phyloP scores from a whole-genome alignment of 2,888 invertebrate species.

The Hylaea fasciaria region DNA sequence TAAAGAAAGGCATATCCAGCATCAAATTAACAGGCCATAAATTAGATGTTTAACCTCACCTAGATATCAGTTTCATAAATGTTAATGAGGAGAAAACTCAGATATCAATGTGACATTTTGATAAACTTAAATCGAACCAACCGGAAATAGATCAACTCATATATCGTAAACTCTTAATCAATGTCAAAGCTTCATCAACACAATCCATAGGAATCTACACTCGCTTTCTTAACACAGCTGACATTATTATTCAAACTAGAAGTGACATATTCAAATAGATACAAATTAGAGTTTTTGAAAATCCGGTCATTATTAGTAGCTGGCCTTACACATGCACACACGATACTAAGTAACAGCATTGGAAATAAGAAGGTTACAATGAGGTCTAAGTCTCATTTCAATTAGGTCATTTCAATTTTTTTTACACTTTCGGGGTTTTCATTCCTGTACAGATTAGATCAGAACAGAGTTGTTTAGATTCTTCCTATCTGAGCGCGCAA shows the following conservation, averaged over 20 bases:
- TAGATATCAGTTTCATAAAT: neutral
- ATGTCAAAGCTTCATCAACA: conserved; percentile 8
- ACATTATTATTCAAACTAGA: conserved; percentile 18
- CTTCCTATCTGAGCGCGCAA: too few relatives aligned
- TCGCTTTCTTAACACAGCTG: conserved; percentile 26
- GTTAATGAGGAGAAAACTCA: conserved; percentile 8
- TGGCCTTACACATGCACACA: neutral
- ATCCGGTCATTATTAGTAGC: neutral
- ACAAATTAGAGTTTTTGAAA: conserved; percentile 1
- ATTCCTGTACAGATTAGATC: too few relatives aligned
- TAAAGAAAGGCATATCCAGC: neutral
- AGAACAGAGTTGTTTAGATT: too few relatives aligned
- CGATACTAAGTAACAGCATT: too few relatives aligned
- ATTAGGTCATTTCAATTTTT: too few relatives aligned
- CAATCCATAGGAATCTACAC: conserved; percentile 10
- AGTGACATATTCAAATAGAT: conserved; percentile 15
- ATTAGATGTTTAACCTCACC: neutral
- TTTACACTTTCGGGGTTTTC: too few relatives aligned
- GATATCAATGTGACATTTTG: conserved; percentile 3
- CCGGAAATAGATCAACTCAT: conserved; percentile 18
- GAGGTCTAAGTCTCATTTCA: too few relatives aligned
- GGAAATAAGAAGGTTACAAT: too few relatives aligned
- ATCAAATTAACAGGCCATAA: neutral
- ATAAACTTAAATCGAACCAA: conserved; percentile 9
- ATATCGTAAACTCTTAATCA: conserved; percentile 18